Base-by-base conservation (phyloP, 2,113 vertebrate species). In the Ploceus nigricollis region DNA sequence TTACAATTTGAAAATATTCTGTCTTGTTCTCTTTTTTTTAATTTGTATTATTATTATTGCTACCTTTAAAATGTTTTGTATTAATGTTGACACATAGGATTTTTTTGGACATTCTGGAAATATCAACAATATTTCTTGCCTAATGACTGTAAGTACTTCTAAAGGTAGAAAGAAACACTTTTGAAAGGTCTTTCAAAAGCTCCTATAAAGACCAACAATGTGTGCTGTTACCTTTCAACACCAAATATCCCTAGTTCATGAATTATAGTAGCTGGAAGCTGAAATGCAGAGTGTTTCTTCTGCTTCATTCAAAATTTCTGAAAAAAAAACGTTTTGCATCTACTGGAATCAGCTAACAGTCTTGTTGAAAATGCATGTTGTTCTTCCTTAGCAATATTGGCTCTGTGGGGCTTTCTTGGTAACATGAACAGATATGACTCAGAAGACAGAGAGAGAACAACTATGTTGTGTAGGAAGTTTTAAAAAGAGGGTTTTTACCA, bases 341-440 rank as follows among this genome's bases (percentile, higher is more conserved):
- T 78, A 31, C 82, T 96, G 82, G 75, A 96, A 75, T 64, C 65
- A 78, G 60, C 85, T 44, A 28, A 60, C 47, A 77, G 40, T 66
- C 72, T 64, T 73, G 42, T 51, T 90, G 85, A 94, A 95, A 94
- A 95, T 88, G 90, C 76, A 45, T 94, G 68, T 73, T 93, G 79
- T 96, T 92, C 90, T 89, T 95, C 76, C n/a, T 20, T 75, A 37
- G 68, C 0, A 2, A 58, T 94, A 56, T 3, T 83, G 68, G 51
- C 64, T 90, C 79, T 86, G 66, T 88, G 64, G 71, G 85, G 75
- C 87, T 95, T 96, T 94, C 92, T 95, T 93, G 85, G 90, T 89
- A 89, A 86, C 58, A 51, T 39, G 60, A 90, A 66, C 68, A 95
- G 79, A 94, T 88, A 94, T 90, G 85, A 94, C 85, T 95, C 96